phyloP scores from a whole-genome alignment of 2,113 vertebrate species.

The Pagrus major region DNA sequence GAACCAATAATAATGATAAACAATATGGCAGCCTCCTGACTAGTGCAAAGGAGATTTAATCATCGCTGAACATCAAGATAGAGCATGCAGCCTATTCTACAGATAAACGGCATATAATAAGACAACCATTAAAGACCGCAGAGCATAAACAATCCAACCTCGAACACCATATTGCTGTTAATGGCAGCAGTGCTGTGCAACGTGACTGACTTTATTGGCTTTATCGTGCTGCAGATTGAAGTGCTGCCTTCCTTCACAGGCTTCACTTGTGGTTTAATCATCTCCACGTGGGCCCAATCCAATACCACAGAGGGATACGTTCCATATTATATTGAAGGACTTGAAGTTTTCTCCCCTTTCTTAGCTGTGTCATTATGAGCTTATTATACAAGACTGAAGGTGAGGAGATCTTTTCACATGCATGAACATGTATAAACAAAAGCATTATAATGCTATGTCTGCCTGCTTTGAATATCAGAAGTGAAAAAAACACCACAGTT shows the following conservation, averaged over 20 bases:
- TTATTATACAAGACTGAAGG: background rate
- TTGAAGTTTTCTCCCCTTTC: background rate
- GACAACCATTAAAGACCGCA: constrained; percentile 2
- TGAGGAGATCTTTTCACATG: background rate
- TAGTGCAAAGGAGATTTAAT: background rate
- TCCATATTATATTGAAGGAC: constrained; percentile 23
- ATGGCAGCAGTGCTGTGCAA: constrained; percentile 1
- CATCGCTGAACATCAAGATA: background rate
- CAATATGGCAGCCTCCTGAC: background rate
- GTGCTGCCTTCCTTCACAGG: background rate
- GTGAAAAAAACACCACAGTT: background rate
- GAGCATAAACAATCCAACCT: constrained; percentile 4
- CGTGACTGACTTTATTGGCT: constrained; percentile 32
- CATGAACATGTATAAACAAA: background rate
- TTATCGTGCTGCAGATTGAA: constrained; percentile 6
- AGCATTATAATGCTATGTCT: background rate
- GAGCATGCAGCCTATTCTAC: background rate
- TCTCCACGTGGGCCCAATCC: constrained; percentile 6
- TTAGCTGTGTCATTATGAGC: constrained; percentile 5
- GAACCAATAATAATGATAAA: too few relatives aligned
- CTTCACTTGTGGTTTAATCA: constrained; percentile 48
- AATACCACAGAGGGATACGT: background rate
- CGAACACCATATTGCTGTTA: background rate
- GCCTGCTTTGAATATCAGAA: background rate
- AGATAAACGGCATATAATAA: constrained; percentile 14